phyloP scores from a whole-genome alignment of 2,888 invertebrate genomes.

The Orchesellides sinensis region DNA sequence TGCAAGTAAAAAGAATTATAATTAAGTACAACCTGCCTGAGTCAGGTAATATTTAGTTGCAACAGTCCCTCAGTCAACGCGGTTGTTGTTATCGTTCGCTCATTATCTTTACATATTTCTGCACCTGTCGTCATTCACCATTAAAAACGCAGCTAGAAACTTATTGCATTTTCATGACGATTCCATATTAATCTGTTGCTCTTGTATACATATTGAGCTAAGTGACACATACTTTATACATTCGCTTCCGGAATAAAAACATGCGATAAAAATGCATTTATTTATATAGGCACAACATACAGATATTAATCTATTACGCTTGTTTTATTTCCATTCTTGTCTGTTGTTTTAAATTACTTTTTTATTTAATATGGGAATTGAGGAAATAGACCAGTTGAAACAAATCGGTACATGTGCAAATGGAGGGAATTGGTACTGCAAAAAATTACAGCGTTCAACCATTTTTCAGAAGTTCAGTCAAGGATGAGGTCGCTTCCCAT shows the following conservation, averaged over 20 bases:
- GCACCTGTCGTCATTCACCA: conserved; percentile 35
- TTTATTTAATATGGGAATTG: conserved; percentile 28
- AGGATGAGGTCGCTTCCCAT: conserved; percentile 8
- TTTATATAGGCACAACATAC: not conserved
- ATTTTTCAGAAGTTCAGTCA: not conserved
- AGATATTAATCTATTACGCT: not conserved
- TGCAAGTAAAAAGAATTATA: not conserved
- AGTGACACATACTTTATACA: no score
- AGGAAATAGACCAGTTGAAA: conserved; percentile 29
- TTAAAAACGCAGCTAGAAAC: not conserved
- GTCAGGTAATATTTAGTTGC: not conserved
- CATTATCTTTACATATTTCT: conserved; percentile 29
- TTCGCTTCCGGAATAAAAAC: conserved; percentile 17
- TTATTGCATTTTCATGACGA: conserved; percentile 14
- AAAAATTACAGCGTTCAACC: not conserved
- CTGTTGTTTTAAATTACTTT: not conserved
- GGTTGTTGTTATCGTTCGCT: not conserved
- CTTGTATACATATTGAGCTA: not conserved
- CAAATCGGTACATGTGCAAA: no score
- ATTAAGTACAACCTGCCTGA: conserved; percentile 21
- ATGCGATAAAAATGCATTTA: conserved; percentile 15
- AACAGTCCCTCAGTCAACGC: not conserved
- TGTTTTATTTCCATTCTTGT: not conserved
- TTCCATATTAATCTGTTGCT: not conserved
- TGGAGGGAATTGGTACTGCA: not conserved